Evolutionary conservation across 2,113 vertebrate genomes (phyloP).

Genomic region (Thymallus thymallus): DNA sequence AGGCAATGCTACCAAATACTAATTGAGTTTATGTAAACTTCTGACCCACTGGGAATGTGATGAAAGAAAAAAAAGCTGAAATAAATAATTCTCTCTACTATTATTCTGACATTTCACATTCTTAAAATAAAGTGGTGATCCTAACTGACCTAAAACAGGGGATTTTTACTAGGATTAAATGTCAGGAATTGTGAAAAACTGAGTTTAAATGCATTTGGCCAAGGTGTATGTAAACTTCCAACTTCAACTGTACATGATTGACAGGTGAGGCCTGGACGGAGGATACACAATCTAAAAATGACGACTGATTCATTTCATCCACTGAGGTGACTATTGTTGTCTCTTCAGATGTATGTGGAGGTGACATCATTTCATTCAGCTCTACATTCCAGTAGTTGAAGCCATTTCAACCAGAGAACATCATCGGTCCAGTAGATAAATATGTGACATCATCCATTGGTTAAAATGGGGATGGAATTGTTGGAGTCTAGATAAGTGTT

Average conservation of each 20-base stretch:
- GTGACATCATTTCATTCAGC: constrained; percentile 57
- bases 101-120: too few relatives aligned
- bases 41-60: too few relatives aligned
- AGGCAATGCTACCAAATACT: too few relatives aligned
- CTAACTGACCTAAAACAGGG: too few relatives aligned
- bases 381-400: constrained; percentile 11
- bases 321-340: constrained; percentile 36
- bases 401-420: constrained; percentile 24
- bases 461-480: constrained; percentile 40
- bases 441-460: constrained; percentile 39
- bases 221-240: too few relatives aligned
- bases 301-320: constrained; percentile 64
- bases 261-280: neutral
- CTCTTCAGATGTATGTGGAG: constrained; percentile 39
- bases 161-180: too few relatives aligned
- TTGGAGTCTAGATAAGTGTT: neutral
- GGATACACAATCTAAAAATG: constrained; percentile 39
- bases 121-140: too few relatives aligned
- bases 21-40: too few relatives aligned
- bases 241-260: neutral
- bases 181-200: too few relatives aligned
- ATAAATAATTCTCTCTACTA: too few relatives aligned
- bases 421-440: neutral
- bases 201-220: too few relatives aligned
- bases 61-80: too few relatives aligned